Evolutionary conservation across 2,113 vertebrate genomes (phyloP).

Genomic region (Clarias batrachus): DNA sequence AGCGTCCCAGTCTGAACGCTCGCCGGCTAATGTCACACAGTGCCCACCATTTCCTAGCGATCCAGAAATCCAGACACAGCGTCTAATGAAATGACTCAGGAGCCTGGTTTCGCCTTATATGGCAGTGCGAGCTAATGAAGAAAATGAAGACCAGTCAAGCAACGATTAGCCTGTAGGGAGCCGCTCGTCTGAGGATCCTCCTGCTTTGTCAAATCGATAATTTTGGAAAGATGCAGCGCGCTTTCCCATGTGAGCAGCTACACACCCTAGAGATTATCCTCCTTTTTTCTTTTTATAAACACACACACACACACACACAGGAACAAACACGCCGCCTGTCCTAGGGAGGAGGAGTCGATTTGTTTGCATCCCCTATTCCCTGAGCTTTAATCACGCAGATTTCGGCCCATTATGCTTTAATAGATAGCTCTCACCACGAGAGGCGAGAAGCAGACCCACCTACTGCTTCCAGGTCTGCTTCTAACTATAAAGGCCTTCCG

Average conservation of each 20-base stretch:
- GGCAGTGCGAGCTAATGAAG: conserved; percentile 8
- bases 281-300: not conserved
- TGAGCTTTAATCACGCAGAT: conserved; percentile 93
- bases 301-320: not conserved
- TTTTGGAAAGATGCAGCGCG: not conserved
- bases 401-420: conserved; percentile 97
- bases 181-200: conserved; percentile 15
- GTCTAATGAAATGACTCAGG: not conserved
- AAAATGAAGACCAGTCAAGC: conserved; percentile 8
- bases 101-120: conserved; percentile 19
- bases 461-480: conserved; percentile 76
- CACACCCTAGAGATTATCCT: conserved; percentile 25
- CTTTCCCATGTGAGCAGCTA: not conserved
- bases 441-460: conserved; percentile 76
- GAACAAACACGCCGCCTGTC: not conserved
- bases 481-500: conserved; percentile 59
- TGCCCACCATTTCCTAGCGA: not conserved
- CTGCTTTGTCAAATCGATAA: conserved; percentile 19
- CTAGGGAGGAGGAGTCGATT: conserved; percentile 81
- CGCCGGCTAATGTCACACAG: not conserved
- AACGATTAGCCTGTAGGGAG: conserved; percentile 17
- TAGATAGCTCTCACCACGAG: conserved; percentile 88
- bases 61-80: conserved; percentile 8
- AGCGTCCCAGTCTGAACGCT: not conserved
- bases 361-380: conserved; percentile 90